Evolutionary conservation across 2,797 vertebrate species (phyloP), one percentile per base, ranked within the genome.

Genomic region (Glyptemys insculpta): DNA sequence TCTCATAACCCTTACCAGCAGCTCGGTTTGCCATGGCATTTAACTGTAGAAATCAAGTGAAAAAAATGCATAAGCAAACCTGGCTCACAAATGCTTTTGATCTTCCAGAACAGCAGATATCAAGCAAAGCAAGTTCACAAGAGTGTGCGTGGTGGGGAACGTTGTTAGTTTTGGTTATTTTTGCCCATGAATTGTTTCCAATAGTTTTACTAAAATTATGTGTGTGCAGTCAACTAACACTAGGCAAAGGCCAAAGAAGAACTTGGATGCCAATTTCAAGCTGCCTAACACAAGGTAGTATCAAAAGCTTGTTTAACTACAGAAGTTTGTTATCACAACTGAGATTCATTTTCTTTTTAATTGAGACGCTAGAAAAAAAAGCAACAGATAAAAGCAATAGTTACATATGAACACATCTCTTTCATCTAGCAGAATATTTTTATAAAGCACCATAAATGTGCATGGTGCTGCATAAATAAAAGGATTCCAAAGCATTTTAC

Each of bases 1-100:
- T 99, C 96, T 99, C 98, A 41, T 99, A 99, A 12, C 98, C 98
- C 93, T 99, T 99, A 84, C 99, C 98, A 56, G 99, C 98, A 65
- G 98, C 98, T 74, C 98, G 92, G 95, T 99, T 99, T 50, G 98
- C 98, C 98, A 99, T 98, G 87, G 98, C 98, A 72, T 99, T 99
- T 81, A 99, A 90, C 99, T 99, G 97, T 31, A 86, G 96, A 44
- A 89, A n/a, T 79, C 41, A 79, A 94, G 81, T 5, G 7, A 85
- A 91, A 90, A 86, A 74, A 57, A 85, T 14, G 23, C 41, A 49
- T 44, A 79, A 50, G 6, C 0, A 1, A 79, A 18, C 12, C 41
- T 23, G 47, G 5, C 80, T 59, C 44, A 8, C 44, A 85, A 93
- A n/a, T 6, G 2, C 2, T 78, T 31, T 4, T 19, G 34, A 53